These are phyloP conservation scores for Xestia rhomboidea DNA, from an alignment of 2,888 invertebrate species.

Conservation along the genomic window DNA sequence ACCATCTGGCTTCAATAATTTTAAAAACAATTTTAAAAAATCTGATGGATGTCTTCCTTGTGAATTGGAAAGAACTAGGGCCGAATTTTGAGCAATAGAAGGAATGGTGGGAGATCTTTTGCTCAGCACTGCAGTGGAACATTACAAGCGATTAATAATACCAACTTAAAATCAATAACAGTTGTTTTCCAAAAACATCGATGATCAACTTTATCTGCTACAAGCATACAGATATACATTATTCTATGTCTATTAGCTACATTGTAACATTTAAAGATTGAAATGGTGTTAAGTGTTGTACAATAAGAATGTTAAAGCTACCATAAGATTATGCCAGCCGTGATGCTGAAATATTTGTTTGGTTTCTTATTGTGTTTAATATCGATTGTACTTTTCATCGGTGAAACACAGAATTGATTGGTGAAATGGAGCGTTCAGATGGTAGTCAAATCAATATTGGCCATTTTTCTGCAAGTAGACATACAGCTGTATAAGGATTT, in stretches of 20 bases:
- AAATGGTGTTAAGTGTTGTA: constrained; percentile 61
- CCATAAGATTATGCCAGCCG: constrained; percentile 10
- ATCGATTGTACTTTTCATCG: background rate
- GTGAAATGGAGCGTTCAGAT: background rate
- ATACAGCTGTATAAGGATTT: background rate
- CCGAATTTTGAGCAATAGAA: background rate
- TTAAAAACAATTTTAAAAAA: background rate
- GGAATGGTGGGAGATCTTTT: background rate
- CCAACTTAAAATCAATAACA: background rate
- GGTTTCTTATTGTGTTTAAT: background rate
- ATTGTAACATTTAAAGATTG: constrained; percentile 60
- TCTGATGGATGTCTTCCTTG: background rate
- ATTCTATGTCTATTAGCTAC: constrained; percentile 50
- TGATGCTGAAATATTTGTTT: constrained; percentile 25
- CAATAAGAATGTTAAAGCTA: constrained; percentile 49
- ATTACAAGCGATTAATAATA: background rate
- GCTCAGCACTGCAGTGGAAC: background rate
- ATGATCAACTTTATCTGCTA: constrained; percentile 35
- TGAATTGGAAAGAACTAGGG: background rate
- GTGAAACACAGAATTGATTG: background rate
- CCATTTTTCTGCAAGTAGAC: background rate
- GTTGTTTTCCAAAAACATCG: constrained; percentile 15
- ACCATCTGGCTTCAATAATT: background rate
- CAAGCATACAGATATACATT: constrained; percentile 35
- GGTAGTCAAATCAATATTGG: background rate